Evolutionary conservation across 1,140 invertebrate genomes (phyloP).

Genomic region (Micrasema longulum): DNA sequence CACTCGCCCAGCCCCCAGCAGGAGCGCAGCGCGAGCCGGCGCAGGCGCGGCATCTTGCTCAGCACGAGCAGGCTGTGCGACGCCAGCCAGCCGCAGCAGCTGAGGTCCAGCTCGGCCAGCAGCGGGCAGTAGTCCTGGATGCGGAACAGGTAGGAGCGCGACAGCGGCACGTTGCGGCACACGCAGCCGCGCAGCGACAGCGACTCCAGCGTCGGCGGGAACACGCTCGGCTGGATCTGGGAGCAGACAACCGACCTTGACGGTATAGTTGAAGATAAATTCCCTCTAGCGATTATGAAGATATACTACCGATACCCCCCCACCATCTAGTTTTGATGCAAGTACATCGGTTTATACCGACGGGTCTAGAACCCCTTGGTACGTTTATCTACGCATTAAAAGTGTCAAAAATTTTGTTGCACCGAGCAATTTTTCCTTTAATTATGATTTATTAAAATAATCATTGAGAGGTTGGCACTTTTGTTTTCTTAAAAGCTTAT

Average conservation of each 20-base stretch:
- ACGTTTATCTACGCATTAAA: too few species aligned
- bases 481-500: too few species aligned
- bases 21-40: slow-evolving; percentile 71
- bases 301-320: too few species aligned
- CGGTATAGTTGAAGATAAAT: too few species aligned
- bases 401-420: too few species aligned
- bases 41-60: slow-evolving; percentile 74
- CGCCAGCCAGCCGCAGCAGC: slow-evolving; percentile 77
- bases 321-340: too few species aligned
- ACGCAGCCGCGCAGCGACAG: slow-evolving; percentile 70
- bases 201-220: slow-evolving; percentile 69
- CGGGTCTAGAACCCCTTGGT: too few species aligned
- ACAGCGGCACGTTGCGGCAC: slow-evolving; percentile 63
- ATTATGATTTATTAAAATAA: too few species aligned
- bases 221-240: slow-evolving; percentile 68
- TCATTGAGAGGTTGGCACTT: too few species aligned
- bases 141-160: slow-evolving; percentile 70
- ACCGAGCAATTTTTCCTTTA: too few species aligned
- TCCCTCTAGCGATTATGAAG: too few species aligned
- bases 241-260: not conserved
- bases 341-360: too few species aligned
- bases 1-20: slow-evolving; percentile 76
- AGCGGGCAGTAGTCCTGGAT: slow-evolving; percentile 65
- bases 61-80: slow-evolving; percentile 76
- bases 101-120: slow-evolving; percentile 73